These are phyloP conservation scores for Synodontis membranacea DNA, from an alignment of 2,113 vertebrate species.

Conservation along the genomic window DNA sequence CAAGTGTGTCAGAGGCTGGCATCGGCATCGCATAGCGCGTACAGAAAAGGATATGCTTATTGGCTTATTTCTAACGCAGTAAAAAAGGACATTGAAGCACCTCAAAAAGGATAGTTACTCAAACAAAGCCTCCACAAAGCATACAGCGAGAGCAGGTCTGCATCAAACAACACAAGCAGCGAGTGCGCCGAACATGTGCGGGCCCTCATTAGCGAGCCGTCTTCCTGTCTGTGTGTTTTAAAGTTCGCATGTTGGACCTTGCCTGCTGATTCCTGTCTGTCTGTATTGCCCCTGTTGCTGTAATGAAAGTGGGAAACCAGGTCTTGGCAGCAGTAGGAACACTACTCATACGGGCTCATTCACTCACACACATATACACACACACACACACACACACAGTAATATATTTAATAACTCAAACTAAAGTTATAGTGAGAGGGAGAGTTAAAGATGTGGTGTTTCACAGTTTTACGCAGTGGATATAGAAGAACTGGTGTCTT, in stretches of 20 bases:
- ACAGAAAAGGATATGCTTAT: neutral
- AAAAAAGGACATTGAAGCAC: neutral
- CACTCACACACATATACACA: neutral
- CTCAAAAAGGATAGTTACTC: neutral
- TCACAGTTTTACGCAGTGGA: neutral
- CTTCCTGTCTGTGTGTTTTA: constrained; percentile 17
- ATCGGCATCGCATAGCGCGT: neutral
- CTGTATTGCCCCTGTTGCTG: neutral
- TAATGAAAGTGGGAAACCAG: neutral
- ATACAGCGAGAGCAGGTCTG: neutral
- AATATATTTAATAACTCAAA: neutral
- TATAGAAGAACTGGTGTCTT: neutral
- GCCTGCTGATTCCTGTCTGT: constrained; percentile 20
- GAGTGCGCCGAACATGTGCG: neutral
- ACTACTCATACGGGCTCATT: neutral
- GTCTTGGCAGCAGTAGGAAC: neutral
- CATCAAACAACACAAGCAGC: neutral
- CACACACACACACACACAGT: neutral
- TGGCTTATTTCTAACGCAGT: too few relatives aligned
- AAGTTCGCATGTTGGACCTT: constrained; percentile 33
- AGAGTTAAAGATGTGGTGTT: neutral
- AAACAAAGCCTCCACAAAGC: neutral
- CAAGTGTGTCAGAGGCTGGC: neutral
- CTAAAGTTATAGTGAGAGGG: neutral
- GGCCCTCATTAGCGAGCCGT: constrained; percentile 22